Evolutionary conservation across 2,888 invertebrate species (phyloP).

Genomic region (Pristionchus mayeri): DNA sequence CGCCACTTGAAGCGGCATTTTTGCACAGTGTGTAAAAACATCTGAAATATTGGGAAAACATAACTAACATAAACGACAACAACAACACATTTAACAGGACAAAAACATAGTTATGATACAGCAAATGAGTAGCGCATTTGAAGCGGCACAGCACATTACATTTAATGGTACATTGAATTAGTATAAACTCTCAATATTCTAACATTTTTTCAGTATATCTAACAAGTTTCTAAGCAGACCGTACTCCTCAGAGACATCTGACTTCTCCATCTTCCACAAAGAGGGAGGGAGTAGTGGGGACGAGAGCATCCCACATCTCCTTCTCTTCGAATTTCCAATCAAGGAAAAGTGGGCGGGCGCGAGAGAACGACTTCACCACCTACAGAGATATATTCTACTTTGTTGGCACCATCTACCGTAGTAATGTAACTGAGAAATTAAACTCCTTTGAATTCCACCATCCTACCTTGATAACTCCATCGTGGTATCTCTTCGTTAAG

Average conservation of each 20-base stretch:
- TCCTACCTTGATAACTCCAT: conserved; percentile 12
- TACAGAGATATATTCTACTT: background rate
- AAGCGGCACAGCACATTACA: background rate
- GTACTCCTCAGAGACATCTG: conserved; percentile 19
- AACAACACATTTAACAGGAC: background rate
- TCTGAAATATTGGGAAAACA: background rate
- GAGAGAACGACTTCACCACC: background rate
- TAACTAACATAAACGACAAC: background rate
- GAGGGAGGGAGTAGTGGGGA: conserved; percentile 4
- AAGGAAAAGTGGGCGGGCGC: background rate
- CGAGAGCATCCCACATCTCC: background rate
- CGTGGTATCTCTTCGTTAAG: background rate
- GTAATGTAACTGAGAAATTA: background rate
- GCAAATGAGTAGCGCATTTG: background rate
- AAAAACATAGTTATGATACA: background rate
- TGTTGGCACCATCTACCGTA: background rate
- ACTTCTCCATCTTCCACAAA: background rate
- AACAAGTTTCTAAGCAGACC: background rate
- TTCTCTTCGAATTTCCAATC: conserved; percentile 16
- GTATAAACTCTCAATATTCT: background rate
- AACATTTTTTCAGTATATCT: no score
- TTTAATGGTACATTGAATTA: background rate
- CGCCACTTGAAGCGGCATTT: no score
- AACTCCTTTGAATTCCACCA: background rate
- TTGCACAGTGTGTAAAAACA: no score